Evolutionary conservation across 2,797 vertebrate species (phyloP).

Genomic region (Alectoris magna): DNA sequence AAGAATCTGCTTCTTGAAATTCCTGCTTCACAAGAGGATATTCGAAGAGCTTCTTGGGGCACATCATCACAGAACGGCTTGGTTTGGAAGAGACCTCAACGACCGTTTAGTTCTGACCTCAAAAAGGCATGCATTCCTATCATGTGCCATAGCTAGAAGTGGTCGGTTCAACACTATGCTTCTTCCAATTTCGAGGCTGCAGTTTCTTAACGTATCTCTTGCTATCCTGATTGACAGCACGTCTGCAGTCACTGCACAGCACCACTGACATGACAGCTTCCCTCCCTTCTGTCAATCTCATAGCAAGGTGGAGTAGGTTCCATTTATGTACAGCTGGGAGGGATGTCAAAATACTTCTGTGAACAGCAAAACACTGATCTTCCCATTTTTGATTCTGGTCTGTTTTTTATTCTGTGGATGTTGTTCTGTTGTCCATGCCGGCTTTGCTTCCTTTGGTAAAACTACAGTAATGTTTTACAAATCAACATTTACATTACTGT

Average conservation of each 20-base stretch:
- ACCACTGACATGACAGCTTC: neutral
- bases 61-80: no score
- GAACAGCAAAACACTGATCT: conserved; percentile 8
- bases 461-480: neutral
- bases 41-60: neutral
- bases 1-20: neutral
- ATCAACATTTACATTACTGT: neutral
- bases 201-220: neutral
- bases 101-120: no score
- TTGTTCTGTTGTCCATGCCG: neutral
- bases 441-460: neutral
- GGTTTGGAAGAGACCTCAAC: no score
- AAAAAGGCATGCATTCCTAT: neutral
- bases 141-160: neutral
- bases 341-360: neutral
- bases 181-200: neutral
- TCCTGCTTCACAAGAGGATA: neutral
- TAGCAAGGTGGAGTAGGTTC: neutral
- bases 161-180: neutral
- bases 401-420: neutral
- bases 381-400: neutral
- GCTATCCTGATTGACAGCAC: neutral
- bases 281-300: neutral
- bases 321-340: neutral
- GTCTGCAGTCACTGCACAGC: fast-evolving